Evolutionary conservation across 2,797 vertebrate species (phyloP), one percentile per base, ranked within the genome.

Genomic region (Graptemys geographica): DNA sequence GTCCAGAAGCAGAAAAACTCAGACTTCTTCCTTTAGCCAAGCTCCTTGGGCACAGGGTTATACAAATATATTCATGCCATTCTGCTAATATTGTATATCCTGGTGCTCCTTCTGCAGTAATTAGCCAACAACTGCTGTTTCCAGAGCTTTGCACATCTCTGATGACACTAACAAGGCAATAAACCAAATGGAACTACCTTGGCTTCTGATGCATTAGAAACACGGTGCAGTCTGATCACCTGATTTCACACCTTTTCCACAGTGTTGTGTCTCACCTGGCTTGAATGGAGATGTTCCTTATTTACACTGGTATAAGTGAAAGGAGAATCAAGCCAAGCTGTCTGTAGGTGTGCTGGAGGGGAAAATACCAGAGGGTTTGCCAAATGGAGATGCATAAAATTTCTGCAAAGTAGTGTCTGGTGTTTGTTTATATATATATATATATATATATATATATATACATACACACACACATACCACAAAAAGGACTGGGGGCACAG

Each of bases 341-440:
- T 47, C 25, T 78, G 4, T 78, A 82, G 86, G 80, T 65, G 74
- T n/a, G 94, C 49, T 93, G 96, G 91, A 94, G 90, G 87, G 87
- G 72, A 96, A 93, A 96, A 41, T 69, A 94, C 83, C 92, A 95
- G 93, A 93, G 89, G 94, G 96, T 82, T 92, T 96, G 80, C 89
- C 94, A 97, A 97, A 95, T 95, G 86, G 89, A 88, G 90, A 90
- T 82, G 84, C 88, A 85, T 87, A 85, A 52, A 72, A 83, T 57
- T 18, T 49, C 74, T 87, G 94, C 90, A 92, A 96, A 93, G 80
- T 78, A 82, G 78, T 96, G 51, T 89, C 85, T 88, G 78, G 91
- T 94, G 84, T 97, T 97, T 95, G 94, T 81, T 15, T 28, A 47
- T 28, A 28, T 25, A 44, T 27, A 47, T 2, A 41, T 41, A 41